phyloP scores from a whole-genome alignment of 2,888 invertebrate genomes.

The Tenthredo mesomela region DNA sequence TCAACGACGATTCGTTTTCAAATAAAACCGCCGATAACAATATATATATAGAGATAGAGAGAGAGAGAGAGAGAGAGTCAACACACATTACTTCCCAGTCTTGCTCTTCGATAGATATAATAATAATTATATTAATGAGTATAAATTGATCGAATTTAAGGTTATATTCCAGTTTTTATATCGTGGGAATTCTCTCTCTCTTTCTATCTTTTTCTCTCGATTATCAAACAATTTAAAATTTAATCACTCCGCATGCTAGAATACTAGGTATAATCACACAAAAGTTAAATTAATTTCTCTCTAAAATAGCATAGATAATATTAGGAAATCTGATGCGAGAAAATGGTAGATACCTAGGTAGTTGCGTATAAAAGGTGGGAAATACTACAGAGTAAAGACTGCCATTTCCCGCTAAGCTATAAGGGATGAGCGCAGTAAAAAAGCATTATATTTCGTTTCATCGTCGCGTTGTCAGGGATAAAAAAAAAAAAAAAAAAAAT shows the following conservation, averaged over 20 bases:
- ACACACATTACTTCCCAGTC: background rate
- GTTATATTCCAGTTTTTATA: background rate
- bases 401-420: conserved; percentile 50
- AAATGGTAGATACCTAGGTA: background rate
- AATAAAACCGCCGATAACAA: background rate
- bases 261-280: background rate
- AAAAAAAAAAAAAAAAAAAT: background rate
- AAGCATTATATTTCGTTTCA: background rate
- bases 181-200: background rate
- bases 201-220: background rate
- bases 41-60: too few relatives aligned
- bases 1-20: background rate
- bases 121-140: background rate
- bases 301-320: too few relatives aligned
- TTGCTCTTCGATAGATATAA: background rate
- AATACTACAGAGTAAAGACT: background rate
- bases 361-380: background rate
- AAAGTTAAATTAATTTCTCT: too few relatives aligned
- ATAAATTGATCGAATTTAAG: conserved; percentile 7
- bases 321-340: background rate
- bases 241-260: background rate
- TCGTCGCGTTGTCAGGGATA: background rate
- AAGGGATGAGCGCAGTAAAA: background rate
- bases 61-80: too few relatives aligned
- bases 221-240: background rate